Evolutionary conservation across 2,113 vertebrate genomes (phyloP).

Genomic region (Callionymus lyra): DNA sequence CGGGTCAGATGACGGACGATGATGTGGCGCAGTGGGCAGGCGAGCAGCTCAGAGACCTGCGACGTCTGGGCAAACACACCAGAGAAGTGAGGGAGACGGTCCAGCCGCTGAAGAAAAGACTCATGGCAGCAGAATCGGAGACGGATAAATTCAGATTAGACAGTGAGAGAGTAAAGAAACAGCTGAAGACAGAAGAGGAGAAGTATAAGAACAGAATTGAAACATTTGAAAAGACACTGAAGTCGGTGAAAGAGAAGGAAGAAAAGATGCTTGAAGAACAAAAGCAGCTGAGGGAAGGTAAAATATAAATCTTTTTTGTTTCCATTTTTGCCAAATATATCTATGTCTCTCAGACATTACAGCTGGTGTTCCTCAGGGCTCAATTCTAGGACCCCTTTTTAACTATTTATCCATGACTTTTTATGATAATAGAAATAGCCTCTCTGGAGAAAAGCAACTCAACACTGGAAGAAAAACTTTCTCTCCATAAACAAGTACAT

Average conservation of each 20-base stretch:
- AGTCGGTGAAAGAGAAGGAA: conserved; percentile 38
- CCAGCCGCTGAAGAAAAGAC: conserved; percentile 61
- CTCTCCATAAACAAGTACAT: conserved; percentile 56
- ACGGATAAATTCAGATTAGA: conserved; percentile 53
- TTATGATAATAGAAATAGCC: conserved; percentile 34
- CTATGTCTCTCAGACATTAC: not conserved
- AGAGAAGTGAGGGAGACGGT: conserved; percentile 65
- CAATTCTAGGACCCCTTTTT: too few species aligned
- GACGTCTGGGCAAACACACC: conserved; percentile 74
- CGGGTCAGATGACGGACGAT: conserved; percentile 60
- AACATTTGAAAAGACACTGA: conserved; percentile 59
- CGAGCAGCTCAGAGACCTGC: conserved; percentile 77
- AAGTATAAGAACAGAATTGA: conserved; percentile 44
- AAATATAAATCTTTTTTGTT: not conserved
- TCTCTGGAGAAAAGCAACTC: conserved; percentile 62
- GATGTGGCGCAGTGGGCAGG: conserved; percentile 76
- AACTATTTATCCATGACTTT: too few species aligned
- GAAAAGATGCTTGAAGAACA: conserved; percentile 59
- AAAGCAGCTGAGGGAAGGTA: conserved; percentile 52
- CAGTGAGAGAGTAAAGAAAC: conserved; percentile 42
- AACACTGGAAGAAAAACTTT: conserved; percentile 60
- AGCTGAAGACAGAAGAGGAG: conserved; percentile 54
- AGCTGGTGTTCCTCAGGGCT: too few species aligned
- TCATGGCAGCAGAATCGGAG: conserved; percentile 56
- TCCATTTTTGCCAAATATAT: not conserved